Evolutionary conservation across 2,797 vertebrate genomes (phyloP).

Genomic region (Phoebastria nigripes): DNA sequence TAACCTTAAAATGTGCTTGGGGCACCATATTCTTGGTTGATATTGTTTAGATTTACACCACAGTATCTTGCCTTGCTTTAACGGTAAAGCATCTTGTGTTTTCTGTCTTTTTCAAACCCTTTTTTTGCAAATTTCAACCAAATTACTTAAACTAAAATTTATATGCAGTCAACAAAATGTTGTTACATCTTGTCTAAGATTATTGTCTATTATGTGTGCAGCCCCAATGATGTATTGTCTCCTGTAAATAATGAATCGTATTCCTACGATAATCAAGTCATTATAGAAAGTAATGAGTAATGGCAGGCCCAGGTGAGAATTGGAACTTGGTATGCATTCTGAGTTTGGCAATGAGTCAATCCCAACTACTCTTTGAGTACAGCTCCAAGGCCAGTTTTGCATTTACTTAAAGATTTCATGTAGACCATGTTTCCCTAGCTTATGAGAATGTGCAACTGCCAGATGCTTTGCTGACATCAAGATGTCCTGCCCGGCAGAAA

Average conservation of each 20-base stretch:
- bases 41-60: background rate
- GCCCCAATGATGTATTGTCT: background rate
- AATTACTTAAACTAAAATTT: background rate
- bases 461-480: background rate
- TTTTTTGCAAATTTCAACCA: background rate
- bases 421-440: background rate
- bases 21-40: background rate
- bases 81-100: background rate
- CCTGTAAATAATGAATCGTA: background rate
- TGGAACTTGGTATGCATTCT: background rate
- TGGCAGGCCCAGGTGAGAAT: background rate
- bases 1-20: background rate
- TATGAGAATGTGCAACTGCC: background rate
- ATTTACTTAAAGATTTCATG: background rate
- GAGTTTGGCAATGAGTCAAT: background rate
- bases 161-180: background rate
- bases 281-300: background rate
- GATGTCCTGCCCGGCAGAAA: too few species aligned
- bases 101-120: background rate
- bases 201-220: background rate
- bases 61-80: background rate
- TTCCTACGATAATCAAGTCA: background rate
- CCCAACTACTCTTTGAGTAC: background rate
- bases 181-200: background rate
- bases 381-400: background rate